phyloP scores from a whole-genome alignment of 2,797 vertebrate genomes.

The Benthosema pterotum region DNA sequence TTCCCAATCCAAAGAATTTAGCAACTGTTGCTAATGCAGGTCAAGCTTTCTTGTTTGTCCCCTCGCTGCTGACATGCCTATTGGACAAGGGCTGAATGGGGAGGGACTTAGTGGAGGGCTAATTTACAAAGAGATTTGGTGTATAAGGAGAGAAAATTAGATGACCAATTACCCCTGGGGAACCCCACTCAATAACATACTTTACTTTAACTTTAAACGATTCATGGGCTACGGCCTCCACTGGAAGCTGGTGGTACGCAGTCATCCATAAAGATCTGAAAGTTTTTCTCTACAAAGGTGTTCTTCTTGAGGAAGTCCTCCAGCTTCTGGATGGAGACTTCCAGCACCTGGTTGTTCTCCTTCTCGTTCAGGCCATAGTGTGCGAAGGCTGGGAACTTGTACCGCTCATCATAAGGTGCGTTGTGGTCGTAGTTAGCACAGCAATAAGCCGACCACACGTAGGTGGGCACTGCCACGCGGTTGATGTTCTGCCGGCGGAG shows the following conservation, averaged over 20 bases:
- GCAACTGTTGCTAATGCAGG: too few relatives aligned
- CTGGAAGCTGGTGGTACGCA: slow-evolving; percentile 45
- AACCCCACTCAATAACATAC: neutral
- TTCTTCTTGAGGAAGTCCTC: slow-evolving; percentile 72
- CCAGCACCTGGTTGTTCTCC: slow-evolving; percentile 56
- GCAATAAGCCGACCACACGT: slow-evolving; percentile 79
- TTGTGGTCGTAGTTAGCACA: slow-evolving; percentile 75
- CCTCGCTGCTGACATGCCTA: too few relatives aligned
- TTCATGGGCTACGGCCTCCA: neutral
- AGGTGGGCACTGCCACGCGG: slow-evolving; percentile 69
- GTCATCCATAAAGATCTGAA: slow-evolving; percentile 73
- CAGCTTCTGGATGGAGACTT: slow-evolving; percentile 64
- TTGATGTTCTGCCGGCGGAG: slow-evolving; percentile 71
- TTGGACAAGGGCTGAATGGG: too few relatives aligned
- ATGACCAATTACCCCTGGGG: too few relatives aligned
- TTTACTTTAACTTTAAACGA: neutral
- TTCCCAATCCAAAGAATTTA: too few relatives aligned
- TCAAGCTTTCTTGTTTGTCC: too few relatives aligned
- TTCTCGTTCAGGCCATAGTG: slow-evolving; percentile 69
- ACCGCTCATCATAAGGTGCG: slow-evolving; percentile 65
- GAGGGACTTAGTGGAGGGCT: too few relatives aligned
- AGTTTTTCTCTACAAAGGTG: slow-evolving; percentile 65
- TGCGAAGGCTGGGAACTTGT: slow-evolving; percentile 75
- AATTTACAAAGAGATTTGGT: too few relatives aligned
- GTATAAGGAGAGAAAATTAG: too few relatives aligned